Conservation (phyloP, 2,797 vertebrate genomes). For the Selene dorsalis region DNA sequence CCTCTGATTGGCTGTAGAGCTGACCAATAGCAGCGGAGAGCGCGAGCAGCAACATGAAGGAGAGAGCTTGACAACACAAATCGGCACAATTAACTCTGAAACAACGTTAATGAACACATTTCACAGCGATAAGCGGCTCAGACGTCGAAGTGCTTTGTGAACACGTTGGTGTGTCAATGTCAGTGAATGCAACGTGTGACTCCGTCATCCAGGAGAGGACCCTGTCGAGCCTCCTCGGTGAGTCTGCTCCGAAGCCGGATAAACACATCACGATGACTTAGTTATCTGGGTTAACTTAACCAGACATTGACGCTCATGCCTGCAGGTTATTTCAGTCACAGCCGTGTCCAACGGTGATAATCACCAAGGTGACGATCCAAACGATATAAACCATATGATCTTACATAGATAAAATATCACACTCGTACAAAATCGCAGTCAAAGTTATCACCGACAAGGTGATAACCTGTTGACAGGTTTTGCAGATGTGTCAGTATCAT, state of each 20-base stretch:
- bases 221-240: slow-evolving; percentile 80
- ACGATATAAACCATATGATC: too few relatives aligned
- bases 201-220: slow-evolving; percentile 67
- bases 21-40: slow-evolving; percentile 71
- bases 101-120: background rate
- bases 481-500: too few relatives aligned
- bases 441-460: too few relatives aligned
- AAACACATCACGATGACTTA: too few relatives aligned
- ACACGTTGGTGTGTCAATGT: slow-evolving; percentile 39
- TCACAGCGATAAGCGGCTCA: fast-evolving
- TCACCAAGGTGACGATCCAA: too few relatives aligned
- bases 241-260: slow-evolving; percentile 44
- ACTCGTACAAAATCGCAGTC: too few relatives aligned
- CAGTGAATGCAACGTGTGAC: slow-evolving; percentile 52
- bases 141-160: background rate
- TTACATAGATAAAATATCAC: too few relatives aligned
- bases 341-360: too few relatives aligned
- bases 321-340: too few relatives aligned
- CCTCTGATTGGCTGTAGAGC: slow-evolving; percentile 56
- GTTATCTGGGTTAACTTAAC: too few relatives aligned
- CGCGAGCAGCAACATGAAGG: slow-evolving; percentile 64
- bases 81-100: fast-evolving
- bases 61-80: background rate
- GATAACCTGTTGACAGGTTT: too few relatives aligned
- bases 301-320: too few relatives aligned